Conservation (phyloP, 2,888 invertebrate species). For the Dusona sp. region DNA sequence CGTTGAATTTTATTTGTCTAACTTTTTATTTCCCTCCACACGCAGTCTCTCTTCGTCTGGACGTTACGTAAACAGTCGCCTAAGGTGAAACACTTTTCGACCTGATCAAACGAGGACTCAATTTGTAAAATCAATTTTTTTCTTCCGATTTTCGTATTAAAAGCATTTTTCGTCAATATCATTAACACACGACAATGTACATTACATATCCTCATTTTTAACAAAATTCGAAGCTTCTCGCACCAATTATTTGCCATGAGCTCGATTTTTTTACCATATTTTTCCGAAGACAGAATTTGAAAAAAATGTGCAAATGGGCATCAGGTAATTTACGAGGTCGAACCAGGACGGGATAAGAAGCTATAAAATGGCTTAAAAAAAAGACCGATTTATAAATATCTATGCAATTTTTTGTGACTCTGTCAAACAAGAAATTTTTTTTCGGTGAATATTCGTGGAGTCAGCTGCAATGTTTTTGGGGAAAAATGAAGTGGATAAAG, state of each 20-base stretch:
- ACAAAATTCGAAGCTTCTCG: background rate
- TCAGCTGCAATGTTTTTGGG: too few species aligned
- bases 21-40: background rate
- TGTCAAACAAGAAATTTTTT: too few species aligned
- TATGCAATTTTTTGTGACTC: too few species aligned
- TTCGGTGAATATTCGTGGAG: too few species aligned
- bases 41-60: background rate
- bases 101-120: background rate
- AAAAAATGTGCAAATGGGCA: too few species aligned
- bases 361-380: too few species aligned
- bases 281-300: too few species aligned
- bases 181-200: too few species aligned
- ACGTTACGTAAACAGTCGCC: background rate
- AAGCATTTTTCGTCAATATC: background rate
- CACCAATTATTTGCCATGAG: background rate
- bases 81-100: conserved; percentile 1
- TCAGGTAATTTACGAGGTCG: too few species aligned
- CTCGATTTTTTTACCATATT: background rate
- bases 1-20: conserved; percentile 5
- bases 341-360: too few species aligned
- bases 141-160: background rate
- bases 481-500: too few species aligned
- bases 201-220: background rate
- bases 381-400: too few species aligned
- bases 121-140: background rate